These are phyloP conservation scores for Heliconius melpomene DNA, from an alignment of 1,140 invertebrate species.

Conservation along the genomic window DNA sequence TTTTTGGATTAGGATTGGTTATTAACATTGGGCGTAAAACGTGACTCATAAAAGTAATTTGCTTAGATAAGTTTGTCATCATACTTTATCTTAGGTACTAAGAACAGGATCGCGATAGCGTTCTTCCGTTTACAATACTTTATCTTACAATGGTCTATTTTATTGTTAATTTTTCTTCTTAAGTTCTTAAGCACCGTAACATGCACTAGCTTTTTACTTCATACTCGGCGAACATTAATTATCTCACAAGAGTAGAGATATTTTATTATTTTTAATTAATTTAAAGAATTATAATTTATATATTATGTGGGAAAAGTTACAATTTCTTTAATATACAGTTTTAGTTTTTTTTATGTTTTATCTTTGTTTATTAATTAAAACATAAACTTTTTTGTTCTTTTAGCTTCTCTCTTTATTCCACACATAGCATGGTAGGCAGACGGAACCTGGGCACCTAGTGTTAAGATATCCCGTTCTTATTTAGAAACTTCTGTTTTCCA, in stretches of 20 bases:
- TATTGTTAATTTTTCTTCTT: conserved; percentile 20
- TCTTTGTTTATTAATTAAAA: too few species aligned
- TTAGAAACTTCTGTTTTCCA: too few species aligned
- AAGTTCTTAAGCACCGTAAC: conserved; percentile 2
- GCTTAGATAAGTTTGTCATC: conserved; percentile 45
- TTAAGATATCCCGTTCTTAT: too few species aligned
- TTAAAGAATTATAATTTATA: neutral
- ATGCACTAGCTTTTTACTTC: neutral
- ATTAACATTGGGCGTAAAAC: too few species aligned
- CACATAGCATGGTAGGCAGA: too few species aligned
- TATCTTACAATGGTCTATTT: conserved; percentile 1
- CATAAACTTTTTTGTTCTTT: too few species aligned
- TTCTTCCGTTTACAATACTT: conserved; percentile 15
- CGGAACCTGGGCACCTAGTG: too few species aligned
- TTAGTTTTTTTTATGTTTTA: too few species aligned
- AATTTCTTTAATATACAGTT: neutral
- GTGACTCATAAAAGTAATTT: conserved; percentile 46
- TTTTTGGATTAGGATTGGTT: too few species aligned
- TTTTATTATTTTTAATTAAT: neutral
- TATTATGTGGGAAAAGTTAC: neutral
- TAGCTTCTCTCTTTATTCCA: too few species aligned
- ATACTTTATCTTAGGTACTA: conserved; percentile 26
- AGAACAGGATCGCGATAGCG: conserved; percentile 44
- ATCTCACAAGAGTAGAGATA: neutral
- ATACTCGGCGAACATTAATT: neutral